Base-by-base conservation (phyloP, 2,888 invertebrate species). In the Drosophila ezoana region DNA sequence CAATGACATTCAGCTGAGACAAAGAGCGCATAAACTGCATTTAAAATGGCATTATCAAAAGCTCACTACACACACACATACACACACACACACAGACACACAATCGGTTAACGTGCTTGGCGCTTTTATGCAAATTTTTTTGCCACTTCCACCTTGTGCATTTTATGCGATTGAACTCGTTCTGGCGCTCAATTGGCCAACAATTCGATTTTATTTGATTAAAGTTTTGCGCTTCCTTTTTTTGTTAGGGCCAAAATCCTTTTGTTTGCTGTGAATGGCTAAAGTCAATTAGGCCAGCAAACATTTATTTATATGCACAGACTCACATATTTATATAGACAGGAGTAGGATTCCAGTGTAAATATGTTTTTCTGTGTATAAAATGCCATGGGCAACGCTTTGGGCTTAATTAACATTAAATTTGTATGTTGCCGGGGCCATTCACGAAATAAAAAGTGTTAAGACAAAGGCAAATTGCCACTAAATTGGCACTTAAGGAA, bases 401-500 rank as follows among this genome's bases (percentile, higher is more conserved):
- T 58, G 63, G 80, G 80, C 75, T 83, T 86, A 83, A 83, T 83
- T 86, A 87, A 84, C 84, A 79, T 87, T 75, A 75, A 81, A 66
- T 84, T 81, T 59, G 63, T 58, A 69, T 72, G 66, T 57, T 82
- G 62, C 41, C 53, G n/a, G 52, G 57, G 33, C 45, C 23, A 47
- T 58, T 45, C 1, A 6, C 6, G 14, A 45, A 37, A 41, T 45
- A 52, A 71, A 82, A 77, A 76, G 70, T 77, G 80, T 73, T 87
- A 87, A 87, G 87, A 84, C 87, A 87, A 84, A 84, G 51, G 81
- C 77, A 87, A 84, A 84, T 87, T 81, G 84, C 79, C 77, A 71
- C 81, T 84, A 87, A 84, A 84, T 84, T 84, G 84, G 75, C 83
- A 87, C 85, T 84, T 84, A 84, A 81, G 78, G 53, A 87, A 84